Evolutionary conservation across 2,113 vertebrate species (phyloP), one percentile per base, ranked within the genome.

Genomic region (Indicator indicator): DNA sequence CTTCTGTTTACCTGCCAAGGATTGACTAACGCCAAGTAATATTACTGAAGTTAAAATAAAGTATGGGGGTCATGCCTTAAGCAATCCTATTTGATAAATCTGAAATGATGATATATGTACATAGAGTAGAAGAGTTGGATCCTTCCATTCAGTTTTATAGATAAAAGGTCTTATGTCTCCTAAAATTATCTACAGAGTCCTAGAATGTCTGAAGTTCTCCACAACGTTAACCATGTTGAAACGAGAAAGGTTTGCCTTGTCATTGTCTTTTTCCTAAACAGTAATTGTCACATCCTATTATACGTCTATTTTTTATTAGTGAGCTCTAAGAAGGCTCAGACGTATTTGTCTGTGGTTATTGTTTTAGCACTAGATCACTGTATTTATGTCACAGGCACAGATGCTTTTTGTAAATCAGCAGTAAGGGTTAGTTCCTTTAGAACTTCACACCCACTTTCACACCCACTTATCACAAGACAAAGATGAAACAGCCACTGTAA

Each of bases 321-420:
- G 52, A 94, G 15, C 11, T 68, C 27, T 73, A 77, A 74, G 28
- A 86, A 77, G 42, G 42, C 71, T 68, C 38, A 86, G 48, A 79
- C 33, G 42, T 50, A 52, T 74, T 89, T 88, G 20, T 62, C 30
- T 55, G 18, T 1, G 1, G 5, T 83, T 89, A 64, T 68, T 88
- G 65, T 95, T 80, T 77, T 60, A 70, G 16, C 6, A 5, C 17
- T 83, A 55, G 21, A 80, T 73, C 55, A 12, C 56, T 67, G 27
- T 18, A 56, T 74, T 91, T 86, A 64, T 68, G 42, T 74, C 52
- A 80, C 33, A 42, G 83, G 17, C 56, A 88, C 73, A 90, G 87
- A 92, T 60, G 62, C 26, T 71, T 92, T 89, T 83, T 92, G 19
- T 78, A 90, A 90, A 81, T 88, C 62, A 81, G 15, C 21, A 71